Percentiles rank a stretch among this genome's conserved stretches.
These are phyloP conservation scores for Pseudoatta argentina DNA, from an alignment of 1,140 invertebrate genomes.

Conservation along the genomic window DNA sequence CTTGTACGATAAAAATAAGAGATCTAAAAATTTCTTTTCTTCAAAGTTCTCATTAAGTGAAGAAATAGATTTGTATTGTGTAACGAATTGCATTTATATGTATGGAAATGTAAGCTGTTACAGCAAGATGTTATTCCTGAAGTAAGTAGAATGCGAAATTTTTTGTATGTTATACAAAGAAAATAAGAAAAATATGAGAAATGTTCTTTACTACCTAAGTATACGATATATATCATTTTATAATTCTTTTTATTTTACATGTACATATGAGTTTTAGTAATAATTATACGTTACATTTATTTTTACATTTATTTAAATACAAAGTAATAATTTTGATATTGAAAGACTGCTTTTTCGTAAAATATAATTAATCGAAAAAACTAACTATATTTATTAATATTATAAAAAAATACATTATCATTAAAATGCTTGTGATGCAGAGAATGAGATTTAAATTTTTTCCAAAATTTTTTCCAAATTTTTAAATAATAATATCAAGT, in stretches of 20 bases:
- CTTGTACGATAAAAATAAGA: neutral
- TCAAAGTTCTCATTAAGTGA: constrained; percentile 1
- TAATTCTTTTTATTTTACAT: constrained; percentile 1
- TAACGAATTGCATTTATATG: constrained; percentile 16
- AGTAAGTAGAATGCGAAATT: constrained; percentile 24
- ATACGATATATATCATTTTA: neutral
- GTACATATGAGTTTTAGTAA: neutral
- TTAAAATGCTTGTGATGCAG: neutral
- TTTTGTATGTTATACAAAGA: constrained; percentile 32
- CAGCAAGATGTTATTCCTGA: constrained; percentile 16
- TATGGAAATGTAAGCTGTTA: constrained; percentile 29
- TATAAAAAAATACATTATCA: constrained; percentile 16
- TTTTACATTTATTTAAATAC: no score
- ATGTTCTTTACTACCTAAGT: neutral
- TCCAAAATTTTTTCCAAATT: neutral
- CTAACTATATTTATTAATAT: constrained; percentile 11
- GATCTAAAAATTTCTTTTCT: neutral
- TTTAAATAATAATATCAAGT: constrained; percentile 19
- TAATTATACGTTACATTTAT: neutral
- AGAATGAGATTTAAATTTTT: neutral
- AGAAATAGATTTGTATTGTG: neutral
- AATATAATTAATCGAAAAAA: neutral
- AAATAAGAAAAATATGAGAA: constrained; percentile 31
- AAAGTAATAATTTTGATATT: neutral
- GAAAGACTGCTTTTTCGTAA: neutral